Evolutionary conservation across 2,888 invertebrate species (phyloP).

Genomic region (Beris morrisii): DNA sequence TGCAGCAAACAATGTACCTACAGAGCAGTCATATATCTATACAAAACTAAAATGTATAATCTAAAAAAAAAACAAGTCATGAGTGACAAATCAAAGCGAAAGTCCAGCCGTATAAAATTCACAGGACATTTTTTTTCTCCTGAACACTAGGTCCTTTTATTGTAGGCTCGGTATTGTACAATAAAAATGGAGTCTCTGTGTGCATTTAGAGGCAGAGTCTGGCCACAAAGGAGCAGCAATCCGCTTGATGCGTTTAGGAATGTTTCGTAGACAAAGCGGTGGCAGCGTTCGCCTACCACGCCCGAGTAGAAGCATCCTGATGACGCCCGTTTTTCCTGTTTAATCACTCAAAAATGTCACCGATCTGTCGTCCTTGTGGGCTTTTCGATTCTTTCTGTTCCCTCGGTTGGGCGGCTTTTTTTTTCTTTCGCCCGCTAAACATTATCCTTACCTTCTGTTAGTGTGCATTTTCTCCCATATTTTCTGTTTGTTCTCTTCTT

Average conservation of each 20-base stretch:
- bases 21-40: too few relatives aligned
- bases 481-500: too few relatives aligned
- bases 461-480: too few relatives aligned
- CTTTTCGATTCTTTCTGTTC: conserved; percentile 33
- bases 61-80: conserved; percentile 11
- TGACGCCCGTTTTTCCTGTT: conserved; percentile 43
- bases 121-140: conserved; percentile 12
- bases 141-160: conserved; percentile 3
- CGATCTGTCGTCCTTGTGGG: conserved; percentile 43
- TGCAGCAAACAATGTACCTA: too few relatives aligned
- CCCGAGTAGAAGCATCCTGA: conserved; percentile 33
- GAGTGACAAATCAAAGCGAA: conserved; percentile 39
- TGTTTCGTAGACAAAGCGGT: conserved; percentile 9
- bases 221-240: conserved; percentile 35
- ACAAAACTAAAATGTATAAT: too few relatives aligned
- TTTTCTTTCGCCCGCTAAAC: too few relatives aligned
- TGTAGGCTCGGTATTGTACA: background rate
- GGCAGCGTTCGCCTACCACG: background rate
- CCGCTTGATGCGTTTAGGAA: conserved; percentile 33
- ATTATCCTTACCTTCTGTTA: too few relatives aligned
- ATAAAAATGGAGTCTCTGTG: conserved; percentile 9
- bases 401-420: background rate
- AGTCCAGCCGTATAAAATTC: conserved; percentile 37
- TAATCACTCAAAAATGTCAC: conserved; percentile 47
- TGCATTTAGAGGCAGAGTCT: conserved; percentile 28